phyloP scores from a whole-genome alignment of 1,140 invertebrate species.

The Platyscapa corneri region DNA sequence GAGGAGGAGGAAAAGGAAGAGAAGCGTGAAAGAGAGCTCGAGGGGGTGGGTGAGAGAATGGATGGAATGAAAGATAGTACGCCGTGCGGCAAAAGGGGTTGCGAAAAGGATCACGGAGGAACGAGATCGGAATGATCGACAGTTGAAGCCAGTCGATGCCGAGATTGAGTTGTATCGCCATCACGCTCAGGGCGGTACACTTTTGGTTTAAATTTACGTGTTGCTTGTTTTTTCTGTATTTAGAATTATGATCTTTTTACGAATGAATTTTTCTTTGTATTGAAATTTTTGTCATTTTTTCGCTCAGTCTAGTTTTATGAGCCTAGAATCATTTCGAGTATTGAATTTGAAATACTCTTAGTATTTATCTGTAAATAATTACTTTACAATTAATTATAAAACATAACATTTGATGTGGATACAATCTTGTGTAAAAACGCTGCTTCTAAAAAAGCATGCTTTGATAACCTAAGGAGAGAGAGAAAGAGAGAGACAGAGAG shows the following conservation, averaged over 20 bases:
- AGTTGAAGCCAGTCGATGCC: not conserved
- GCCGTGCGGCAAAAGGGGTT: not conserved
- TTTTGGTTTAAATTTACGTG: not conserved
- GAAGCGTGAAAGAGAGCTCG: conserved; percentile 11
- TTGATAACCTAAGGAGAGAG: too few species aligned
- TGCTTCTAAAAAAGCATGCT: too few species aligned
- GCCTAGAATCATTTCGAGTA: not conserved
- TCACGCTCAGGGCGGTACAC: not conserved
- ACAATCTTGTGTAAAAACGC: too few species aligned
- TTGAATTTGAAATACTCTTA: too few species aligned
- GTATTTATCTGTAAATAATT: too few species aligned
- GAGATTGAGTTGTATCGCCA: conserved; percentile 10
- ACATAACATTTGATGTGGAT: too few species aligned
- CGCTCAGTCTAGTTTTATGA: not conserved
- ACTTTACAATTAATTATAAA: too few species aligned
- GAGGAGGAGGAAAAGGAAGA: not conserved
- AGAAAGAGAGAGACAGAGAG: too few species aligned
- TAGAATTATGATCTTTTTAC: not conserved
- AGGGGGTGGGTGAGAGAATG: not conserved
- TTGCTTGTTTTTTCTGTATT: not conserved
- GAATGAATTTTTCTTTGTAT: not conserved
- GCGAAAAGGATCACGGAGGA: not conserved
- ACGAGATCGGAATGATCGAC: conserved; percentile 11
- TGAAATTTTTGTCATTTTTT: not conserved
- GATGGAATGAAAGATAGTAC: conserved; percentile 29